Conservation (phyloP, 2,888 invertebrate species). For the Chymomyza caudatula region DNA sequence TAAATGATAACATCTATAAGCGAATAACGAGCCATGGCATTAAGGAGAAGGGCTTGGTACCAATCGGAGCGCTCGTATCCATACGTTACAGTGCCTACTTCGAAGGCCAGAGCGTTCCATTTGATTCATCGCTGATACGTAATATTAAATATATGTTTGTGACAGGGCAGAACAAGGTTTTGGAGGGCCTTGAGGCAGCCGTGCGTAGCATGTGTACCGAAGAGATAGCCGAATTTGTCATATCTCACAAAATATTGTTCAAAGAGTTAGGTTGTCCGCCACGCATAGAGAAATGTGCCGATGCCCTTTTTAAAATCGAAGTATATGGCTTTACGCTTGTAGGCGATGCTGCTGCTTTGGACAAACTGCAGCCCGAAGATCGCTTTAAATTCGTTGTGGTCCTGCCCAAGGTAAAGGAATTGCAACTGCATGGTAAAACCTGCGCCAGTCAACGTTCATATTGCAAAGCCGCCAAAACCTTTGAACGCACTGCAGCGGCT, state of each 20-base stretch:
- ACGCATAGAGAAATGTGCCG: slow-evolving; percentile 85
- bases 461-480: slow-evolving; percentile 75
- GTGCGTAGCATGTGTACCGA: slow-evolving; percentile 87
- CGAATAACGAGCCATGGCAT: slow-evolving; percentile 59
- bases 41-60: slow-evolving; percentile 53
- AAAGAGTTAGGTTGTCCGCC: slow-evolving; percentile 87
- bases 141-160: slow-evolving; percentile 69
- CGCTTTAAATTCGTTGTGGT: slow-evolving; percentile 82
- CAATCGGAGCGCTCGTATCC: slow-evolving; percentile 69
- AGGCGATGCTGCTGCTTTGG: slow-evolving; percentile 76
- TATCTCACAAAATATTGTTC: slow-evolving; percentile 86
- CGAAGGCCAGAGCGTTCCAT: slow-evolving; percentile 74
- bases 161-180: slow-evolving; percentile 66
- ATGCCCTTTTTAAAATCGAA: slow-evolving; percentile 87
- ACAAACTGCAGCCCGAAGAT: slow-evolving; percentile 79
- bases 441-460: slow-evolving; percentile 80
- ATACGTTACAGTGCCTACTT: slow-evolving; percentile 76
- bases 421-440: slow-evolving; percentile 83
- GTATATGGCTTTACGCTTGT: slow-evolving; percentile 81
- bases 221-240: slow-evolving; percentile 87
- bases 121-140: slow-evolving; percentile 76
- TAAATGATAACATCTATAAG: slow-evolving; percentile 68
- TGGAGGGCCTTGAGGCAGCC: slow-evolving; percentile 85
- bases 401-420: slow-evolving; percentile 81
- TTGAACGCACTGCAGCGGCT: slow-evolving; percentile 81